These are phyloP conservation scores for Falco biarmicus DNA, from an alignment of 2,797 vertebrate genomes.

Conservation along the genomic window DNA sequence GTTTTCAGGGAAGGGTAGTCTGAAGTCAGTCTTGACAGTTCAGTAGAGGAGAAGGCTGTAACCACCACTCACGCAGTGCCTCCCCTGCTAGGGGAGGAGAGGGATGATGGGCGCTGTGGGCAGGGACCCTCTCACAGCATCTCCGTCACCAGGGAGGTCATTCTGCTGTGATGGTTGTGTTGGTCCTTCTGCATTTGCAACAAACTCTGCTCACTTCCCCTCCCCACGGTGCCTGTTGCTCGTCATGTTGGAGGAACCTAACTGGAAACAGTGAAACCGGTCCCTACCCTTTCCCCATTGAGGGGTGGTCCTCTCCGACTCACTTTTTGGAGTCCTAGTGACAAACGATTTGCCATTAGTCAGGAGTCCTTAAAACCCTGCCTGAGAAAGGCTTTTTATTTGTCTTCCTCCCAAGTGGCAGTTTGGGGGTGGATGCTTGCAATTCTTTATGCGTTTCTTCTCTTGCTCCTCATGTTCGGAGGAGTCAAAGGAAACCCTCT, in stretches of 20 bases:
- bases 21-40: background rate
- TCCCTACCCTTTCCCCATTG: background rate
- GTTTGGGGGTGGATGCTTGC: background rate
- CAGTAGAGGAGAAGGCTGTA: background rate
- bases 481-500: background rate
- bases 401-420: background rate
- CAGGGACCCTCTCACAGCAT: background rate
- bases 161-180: background rate
- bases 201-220: background rate
- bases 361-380: background rate
- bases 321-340: rapidly evolving
- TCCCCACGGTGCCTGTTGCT: background rate
- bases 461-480: background rate
- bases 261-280: background rate
- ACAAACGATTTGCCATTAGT: background rate
- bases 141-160: background rate
- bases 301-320: background rate
- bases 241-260: background rate
- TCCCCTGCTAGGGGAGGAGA: background rate
- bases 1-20: background rate
- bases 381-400: background rate
- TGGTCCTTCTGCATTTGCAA: background rate
- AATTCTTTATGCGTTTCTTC: background rate
- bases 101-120: background rate
- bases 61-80: background rate